These are phyloP conservation scores for Pandemis cinnamomeana DNA, from an alignment of 2,888 invertebrate genomes.

Conservation along the genomic window DNA sequence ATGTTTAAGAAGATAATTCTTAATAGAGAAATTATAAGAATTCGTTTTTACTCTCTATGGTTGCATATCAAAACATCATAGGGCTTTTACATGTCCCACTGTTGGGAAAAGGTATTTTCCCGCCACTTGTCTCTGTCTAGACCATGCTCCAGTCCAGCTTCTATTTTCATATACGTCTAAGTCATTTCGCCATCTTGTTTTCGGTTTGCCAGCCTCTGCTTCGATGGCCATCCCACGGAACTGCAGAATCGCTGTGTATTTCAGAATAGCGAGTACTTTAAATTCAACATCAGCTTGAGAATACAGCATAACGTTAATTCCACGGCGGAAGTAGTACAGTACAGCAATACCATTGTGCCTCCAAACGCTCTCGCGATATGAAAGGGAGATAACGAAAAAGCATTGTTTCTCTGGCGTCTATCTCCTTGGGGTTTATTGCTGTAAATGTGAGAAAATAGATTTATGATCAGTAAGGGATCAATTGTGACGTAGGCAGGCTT, in stretches of 20 bases:
- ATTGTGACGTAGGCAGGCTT: not conserved
- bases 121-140: too few species aligned
- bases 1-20: too few species aligned
- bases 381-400: constrained; percentile 63
- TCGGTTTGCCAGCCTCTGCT: too few species aligned
- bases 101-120: too few species aligned
- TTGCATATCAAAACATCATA: too few species aligned
- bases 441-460: constrained; percentile 55
- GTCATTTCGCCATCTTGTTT: too few species aligned
- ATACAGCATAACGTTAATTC: constrained; percentile 38
- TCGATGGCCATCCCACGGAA: too few species aligned
- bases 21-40: too few species aligned
- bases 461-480: constrained; percentile 26
- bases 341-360: constrained; percentile 55
- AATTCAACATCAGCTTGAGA: constrained; percentile 29
- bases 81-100: too few species aligned
- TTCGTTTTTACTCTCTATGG: too few species aligned
- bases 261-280: not conserved
- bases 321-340: constrained; percentile 55
- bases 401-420: constrained; percentile 59
- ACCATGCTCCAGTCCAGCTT: too few species aligned
- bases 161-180: too few species aligned
- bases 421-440: constrained; percentile 54
- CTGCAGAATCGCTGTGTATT: not conserved
- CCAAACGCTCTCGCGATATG: constrained; percentile 62